Evolutionary conservation across 2,113 vertebrate genomes (phyloP).

Genomic region (Rissa tridactyla): DNA sequence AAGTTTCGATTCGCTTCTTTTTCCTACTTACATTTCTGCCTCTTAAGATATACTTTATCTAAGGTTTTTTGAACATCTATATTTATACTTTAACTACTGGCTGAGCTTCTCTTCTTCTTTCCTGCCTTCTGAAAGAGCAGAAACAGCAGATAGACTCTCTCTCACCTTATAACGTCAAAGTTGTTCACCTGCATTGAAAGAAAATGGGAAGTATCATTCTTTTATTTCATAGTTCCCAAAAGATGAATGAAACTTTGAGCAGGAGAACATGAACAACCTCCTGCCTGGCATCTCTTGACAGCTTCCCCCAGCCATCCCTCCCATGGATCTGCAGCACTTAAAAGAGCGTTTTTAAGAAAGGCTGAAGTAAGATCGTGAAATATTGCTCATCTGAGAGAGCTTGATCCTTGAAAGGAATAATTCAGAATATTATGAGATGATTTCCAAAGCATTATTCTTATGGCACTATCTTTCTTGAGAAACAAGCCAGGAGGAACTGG

Average conservation of each 20-base stretch:
- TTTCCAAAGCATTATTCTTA: neutral
- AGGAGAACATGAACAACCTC: neutral
- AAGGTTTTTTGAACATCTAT: neutral
- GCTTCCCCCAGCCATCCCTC: neutral
- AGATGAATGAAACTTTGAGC: constrained; percentile 33
- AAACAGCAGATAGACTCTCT: neutral
- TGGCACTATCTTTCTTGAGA: neutral
- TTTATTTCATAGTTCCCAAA: constrained; percentile 15
- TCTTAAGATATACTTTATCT: neutral
- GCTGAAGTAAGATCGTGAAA: neutral
- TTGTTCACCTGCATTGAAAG: neutral
- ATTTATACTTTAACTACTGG: neutral
- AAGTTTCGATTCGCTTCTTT: neutral
- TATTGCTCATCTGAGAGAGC: neutral
- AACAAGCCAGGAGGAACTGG: neutral
- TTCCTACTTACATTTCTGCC: neutral
- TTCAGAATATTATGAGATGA: neutral
- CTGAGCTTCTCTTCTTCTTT: neutral
- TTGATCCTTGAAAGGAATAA: neutral
- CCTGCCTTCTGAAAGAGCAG: neutral
- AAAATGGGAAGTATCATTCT: neutral
- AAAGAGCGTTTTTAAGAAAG: neutral
- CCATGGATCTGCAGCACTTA: neutral
- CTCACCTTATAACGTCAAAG: constrained; percentile 20
- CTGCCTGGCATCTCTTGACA: neutral